Percentiles rank a stretch among this genome's conserved stretches.
These are phyloP conservation scores for Drosophila santomea DNA, from an alignment of 1,140 invertebrate genomes.

Conservation along the genomic window DNA sequence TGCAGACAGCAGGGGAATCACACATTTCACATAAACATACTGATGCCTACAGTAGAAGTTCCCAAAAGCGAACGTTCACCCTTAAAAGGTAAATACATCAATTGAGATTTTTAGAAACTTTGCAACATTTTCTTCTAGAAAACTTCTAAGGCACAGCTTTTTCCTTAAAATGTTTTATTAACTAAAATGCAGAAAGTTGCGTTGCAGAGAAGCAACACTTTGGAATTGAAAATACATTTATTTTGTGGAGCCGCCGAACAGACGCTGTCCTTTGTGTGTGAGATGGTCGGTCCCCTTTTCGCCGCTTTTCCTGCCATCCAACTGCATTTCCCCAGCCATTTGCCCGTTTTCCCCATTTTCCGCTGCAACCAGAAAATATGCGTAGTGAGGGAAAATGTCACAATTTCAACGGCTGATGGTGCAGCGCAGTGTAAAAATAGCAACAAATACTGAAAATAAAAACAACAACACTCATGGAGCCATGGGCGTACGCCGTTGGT, in stretches of 20 bases:
- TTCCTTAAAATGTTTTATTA: no score
- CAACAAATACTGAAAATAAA: constrained; percentile 49
- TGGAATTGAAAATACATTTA: constrained; percentile 62
- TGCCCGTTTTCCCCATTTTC: constrained; percentile 14
- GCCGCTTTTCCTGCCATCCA: constrained; percentile 2
- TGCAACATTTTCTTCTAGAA: no score
- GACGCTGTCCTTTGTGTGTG: constrained; percentile 10
- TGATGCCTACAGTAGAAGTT: background rate
- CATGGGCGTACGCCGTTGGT: background rate
- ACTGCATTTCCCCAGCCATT: constrained; percentile 4
- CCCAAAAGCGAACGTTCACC: no score
- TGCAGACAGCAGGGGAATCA: constrained; percentile 16
- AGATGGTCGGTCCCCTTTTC: background rate
- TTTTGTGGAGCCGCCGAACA: constrained; percentile 27
- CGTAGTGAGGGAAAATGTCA: constrained; percentile 69
- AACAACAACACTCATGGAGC: constrained; percentile 34
- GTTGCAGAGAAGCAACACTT: constrained; percentile 23
- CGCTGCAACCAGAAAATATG: constrained; percentile 38
- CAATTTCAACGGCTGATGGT: constrained; percentile 62
- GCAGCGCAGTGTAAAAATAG: constrained; percentile 65
- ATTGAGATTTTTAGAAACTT: no score
- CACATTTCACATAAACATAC: background rate
- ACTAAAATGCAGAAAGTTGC: no score
- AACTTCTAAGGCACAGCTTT: background rate
- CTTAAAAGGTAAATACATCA: background rate